Evolutionary conservation across 2,113 vertebrate genomes (phyloP).

Genomic region (Oncorhynchus mykiss): DNA sequence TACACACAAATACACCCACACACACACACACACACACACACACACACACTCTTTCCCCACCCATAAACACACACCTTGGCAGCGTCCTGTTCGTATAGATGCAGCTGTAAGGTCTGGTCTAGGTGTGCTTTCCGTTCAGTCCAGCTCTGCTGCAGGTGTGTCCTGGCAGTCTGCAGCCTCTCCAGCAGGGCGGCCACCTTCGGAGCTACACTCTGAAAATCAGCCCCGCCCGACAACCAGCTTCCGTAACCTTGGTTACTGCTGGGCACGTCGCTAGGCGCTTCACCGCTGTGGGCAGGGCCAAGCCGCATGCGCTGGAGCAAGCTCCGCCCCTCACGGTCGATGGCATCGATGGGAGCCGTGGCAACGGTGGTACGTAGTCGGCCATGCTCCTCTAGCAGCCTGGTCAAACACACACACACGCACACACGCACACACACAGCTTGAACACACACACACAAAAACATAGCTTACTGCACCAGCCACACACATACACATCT

Average conservation of each 20-base stretch:
- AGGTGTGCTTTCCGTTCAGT: constrained; percentile 80
- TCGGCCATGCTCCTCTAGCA: constrained; percentile 92
- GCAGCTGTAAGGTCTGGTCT: constrained; percentile 94
- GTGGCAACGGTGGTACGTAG: constrained; percentile 94
- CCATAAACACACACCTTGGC: constrained; percentile 81
- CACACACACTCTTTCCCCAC: neutral
- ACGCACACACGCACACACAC: neutral
- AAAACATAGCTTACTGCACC: neutral
- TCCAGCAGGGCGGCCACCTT: constrained; percentile 93
- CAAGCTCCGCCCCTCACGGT: constrained; percentile 91
- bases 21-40: neutral
- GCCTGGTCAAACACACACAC: constrained; percentile 54
- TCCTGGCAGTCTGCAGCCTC: constrained; percentile 87
- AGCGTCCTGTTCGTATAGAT: constrained; percentile 95
- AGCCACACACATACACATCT: neutral
- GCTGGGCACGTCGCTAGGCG: constrained; percentile 58
- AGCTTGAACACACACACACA: neutral
- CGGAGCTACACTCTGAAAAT: constrained; percentile 96
- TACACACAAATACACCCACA: neutral
- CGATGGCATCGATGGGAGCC: constrained; percentile 91
- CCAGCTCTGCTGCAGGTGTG: constrained; percentile 67
- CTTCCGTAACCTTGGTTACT: constrained; percentile 82
- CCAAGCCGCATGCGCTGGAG: constrained; percentile 92
- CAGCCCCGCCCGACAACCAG: constrained; percentile 91
- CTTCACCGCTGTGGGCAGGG: constrained; percentile 48